phyloP scores from a whole-genome alignment of 2,797 vertebrate species.

The Sarcoramphus papa region DNA sequence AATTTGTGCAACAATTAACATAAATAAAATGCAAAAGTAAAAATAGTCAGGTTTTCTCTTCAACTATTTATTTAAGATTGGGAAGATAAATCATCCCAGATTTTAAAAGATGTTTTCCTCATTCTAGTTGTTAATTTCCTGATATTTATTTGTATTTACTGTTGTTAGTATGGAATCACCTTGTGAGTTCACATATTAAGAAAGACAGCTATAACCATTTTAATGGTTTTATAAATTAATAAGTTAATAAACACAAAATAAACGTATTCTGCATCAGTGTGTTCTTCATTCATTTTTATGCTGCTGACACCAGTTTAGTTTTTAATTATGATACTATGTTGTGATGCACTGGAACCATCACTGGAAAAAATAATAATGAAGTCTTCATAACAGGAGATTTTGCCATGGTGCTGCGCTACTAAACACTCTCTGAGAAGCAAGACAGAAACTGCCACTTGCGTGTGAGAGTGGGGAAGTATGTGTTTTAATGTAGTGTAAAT shows the following conservation, averaged over 20 bases:
- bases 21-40: slow-evolving; percentile 26
- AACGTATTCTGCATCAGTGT: neutral
- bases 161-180: neutral
- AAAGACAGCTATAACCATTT: neutral
- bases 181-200: neutral
- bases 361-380: neutral
- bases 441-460: neutral
- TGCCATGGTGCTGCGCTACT: neutral
- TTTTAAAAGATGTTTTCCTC: slow-evolving; percentile 1
- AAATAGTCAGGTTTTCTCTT: neutral
- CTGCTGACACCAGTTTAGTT: neutral
- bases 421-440: neutral
- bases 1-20: slow-evolving; percentile 39
- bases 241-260: neutral
- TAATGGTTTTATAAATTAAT: neutral
- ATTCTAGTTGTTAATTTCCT: neutral
- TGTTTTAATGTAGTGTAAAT: neutral
- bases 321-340: neutral
- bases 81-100: neutral
- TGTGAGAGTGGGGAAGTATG: neutral
- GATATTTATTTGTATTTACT: neutral
- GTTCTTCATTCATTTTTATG: neutral
- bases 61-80: slow-evolving; percentile 18
- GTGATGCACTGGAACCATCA: neutral
- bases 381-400: neutral